phyloP scores from a whole-genome alignment of 2,113 vertebrate species.

The Apodemus speciosus region DNA sequence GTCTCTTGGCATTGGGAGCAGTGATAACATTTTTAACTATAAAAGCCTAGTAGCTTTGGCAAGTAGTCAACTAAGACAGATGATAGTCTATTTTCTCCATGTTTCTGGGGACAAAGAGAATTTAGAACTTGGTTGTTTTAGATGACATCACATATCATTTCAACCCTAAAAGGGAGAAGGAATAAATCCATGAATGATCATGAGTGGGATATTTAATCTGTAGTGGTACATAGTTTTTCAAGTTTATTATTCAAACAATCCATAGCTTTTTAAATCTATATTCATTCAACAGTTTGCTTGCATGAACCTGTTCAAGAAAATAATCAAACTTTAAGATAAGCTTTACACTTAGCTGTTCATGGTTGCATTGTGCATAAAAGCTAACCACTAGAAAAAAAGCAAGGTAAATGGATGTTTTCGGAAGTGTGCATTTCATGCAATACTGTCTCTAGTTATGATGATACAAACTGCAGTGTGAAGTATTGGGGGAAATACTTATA shows the following conservation, averaged over 20 bases:
- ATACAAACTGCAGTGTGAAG: neutral
- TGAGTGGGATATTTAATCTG: neutral
- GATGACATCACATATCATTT: neutral
- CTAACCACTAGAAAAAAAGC: neutral
- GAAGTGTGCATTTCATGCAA: neutral
- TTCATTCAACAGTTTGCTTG: neutral
- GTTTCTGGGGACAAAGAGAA: neutral
- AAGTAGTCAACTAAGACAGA: neutral
- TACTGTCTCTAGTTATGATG: conserved; percentile 6
- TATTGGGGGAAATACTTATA: neutral
- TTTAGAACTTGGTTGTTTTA: neutral
- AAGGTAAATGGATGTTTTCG: conserved; percentile 6
- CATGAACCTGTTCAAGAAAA: neutral
- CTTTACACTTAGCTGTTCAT: neutral
- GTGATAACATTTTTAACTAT: neutral
- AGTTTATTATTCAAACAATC: conserved; percentile 20
- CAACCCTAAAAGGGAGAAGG: neutral
- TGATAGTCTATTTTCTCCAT: neutral
- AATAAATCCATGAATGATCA: conserved; percentile 17
- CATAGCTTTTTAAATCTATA: conserved; percentile 15
- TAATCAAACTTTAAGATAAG: conserved; percentile 20
- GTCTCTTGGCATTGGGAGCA: neutral
- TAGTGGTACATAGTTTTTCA: neutral
- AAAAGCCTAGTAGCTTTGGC: neutral
- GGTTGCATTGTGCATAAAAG: conserved; percentile 1